These are phyloP conservation scores for Acleris cristana DNA, from an alignment of 2,888 invertebrate species.

Conservation along the genomic window DNA sequence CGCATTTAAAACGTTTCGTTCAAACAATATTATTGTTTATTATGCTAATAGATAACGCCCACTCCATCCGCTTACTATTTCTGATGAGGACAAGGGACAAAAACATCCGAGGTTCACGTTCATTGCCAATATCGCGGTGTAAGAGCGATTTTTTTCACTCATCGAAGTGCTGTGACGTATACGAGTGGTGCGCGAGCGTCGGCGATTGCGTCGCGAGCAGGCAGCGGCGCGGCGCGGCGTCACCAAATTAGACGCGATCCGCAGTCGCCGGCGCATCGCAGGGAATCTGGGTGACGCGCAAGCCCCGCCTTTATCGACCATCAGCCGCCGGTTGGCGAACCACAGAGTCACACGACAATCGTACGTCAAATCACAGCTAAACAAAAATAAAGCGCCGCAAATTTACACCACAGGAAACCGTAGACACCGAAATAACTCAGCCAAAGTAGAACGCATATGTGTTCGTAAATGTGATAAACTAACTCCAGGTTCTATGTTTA, in stretches of 20 bases:
- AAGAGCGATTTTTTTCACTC: conserved; percentile 46
- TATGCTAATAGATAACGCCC: conserved; percentile 42
- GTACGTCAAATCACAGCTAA: conserved; percentile 57
- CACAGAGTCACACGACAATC: conserved; percentile 54
- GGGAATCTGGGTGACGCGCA: conserved; percentile 68
- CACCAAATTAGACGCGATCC: conserved; percentile 79
- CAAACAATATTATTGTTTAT: conserved; percentile 29
- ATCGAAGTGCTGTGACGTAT: conserved; percentile 38
- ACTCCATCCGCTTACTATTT: conserved; percentile 42
- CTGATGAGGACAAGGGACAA: conserved; percentile 36
- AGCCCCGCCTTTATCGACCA: conserved; percentile 65
- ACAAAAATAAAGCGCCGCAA: conserved; percentile 56
- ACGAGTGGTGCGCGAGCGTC: conserved; percentile 44
- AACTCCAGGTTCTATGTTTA: not conserved
- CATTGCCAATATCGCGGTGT: conserved; percentile 50
- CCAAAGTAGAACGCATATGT: conserved; percentile 1
- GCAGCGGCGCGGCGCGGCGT: conserved; percentile 58
- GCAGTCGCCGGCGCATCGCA: conserved; percentile 50
- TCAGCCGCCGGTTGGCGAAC: conserved; percentile 57
- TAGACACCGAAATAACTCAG: conserved; percentile 22
- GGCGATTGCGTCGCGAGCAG: conserved; percentile 54
- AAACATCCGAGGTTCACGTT: conserved; percentile 43
- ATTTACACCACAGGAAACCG: conserved; percentile 49
- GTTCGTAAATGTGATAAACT: not conserved
- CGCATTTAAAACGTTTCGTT: conserved; percentile 7